Evolutionary conservation across 35 echinoderm and acorn worm species (phyloP).

Genomic region (Strongylocentrotus purpuratus): DNA sequence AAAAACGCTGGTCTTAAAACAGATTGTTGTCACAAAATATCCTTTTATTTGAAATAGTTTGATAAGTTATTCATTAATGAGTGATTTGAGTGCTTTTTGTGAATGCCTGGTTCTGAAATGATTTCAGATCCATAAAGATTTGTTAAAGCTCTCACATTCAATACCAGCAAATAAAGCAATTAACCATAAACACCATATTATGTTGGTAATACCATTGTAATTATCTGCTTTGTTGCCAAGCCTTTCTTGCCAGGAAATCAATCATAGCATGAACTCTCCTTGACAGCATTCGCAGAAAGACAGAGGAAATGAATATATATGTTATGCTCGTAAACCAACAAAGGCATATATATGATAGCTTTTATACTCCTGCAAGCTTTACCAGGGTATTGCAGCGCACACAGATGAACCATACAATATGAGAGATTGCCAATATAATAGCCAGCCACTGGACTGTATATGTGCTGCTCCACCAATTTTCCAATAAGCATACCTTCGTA

Average conservation of each 20-base stretch:
- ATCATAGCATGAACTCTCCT: neutral
- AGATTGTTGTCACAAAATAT: too few relatives aligned
- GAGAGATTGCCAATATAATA: neutral
- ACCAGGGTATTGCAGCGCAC: neutral
- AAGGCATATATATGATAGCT: neutral
- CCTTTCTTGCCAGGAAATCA: neutral
- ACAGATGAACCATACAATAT: neutral
- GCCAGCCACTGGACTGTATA: neutral
- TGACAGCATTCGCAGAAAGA: neutral
- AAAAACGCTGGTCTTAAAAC: too few relatives aligned
- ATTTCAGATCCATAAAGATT: neutral
- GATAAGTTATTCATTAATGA: neutral
- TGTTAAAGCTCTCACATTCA: neutral
- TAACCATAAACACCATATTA: neutral
- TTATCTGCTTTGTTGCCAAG: neutral
- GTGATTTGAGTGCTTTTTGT: neutral
- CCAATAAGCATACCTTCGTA: slow-evolving; percentile 27
- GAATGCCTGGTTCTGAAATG: neutral
- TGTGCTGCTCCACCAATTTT: slow-evolving; percentile 16
- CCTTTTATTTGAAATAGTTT: too few relatives aligned
- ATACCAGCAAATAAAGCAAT: neutral
- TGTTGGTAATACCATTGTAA: neutral
- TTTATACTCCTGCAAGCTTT: neutral
- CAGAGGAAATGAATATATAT: neutral
- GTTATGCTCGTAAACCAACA: neutral